Conservation (phyloP, 2,797 vertebrate genomes). For the Leptatherina wallacei region DNA sequence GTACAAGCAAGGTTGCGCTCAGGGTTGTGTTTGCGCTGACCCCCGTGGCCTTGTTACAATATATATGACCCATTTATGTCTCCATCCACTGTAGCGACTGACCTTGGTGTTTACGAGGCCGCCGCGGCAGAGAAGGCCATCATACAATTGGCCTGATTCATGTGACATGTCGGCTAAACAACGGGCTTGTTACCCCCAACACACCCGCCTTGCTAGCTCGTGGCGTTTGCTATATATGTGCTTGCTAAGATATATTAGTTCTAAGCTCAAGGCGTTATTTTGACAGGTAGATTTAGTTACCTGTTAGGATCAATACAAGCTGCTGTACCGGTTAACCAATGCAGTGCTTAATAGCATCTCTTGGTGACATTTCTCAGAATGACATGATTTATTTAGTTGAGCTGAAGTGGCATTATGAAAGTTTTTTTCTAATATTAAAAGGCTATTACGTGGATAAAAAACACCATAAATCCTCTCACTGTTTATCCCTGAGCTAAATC, state of each 20-base stretch:
- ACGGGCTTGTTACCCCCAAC: conserved; percentile 61
- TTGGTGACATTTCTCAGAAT: conserved; percentile 66
- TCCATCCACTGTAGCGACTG: conserved; percentile 62
- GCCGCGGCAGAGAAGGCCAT: conserved; percentile 59
- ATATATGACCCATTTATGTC: conserved; percentile 80
- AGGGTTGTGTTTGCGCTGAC: conserved; percentile 75
- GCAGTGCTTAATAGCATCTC: conserved; percentile 22
- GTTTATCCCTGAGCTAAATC: conserved; percentile 12
- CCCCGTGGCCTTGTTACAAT: conserved; percentile 73
- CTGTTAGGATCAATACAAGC: conserved; percentile 70
- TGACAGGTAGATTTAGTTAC: conserved; percentile 80
- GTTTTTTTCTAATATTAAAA: conserved; percentile 50
- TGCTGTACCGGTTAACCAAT: conserved; percentile 44
- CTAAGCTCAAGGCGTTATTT: conserved; percentile 50
- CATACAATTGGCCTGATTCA: conserved; percentile 74
- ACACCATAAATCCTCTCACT: conserved; percentile 24
- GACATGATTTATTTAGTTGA: conserved; percentile 62
- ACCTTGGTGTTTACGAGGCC: conserved; percentile 79
- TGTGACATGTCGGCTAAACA: conserved; percentile 75
- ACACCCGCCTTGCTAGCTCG: conserved; percentile 29
- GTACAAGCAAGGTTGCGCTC: conserved; percentile 51
- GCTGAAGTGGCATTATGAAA: conserved; percentile 29
- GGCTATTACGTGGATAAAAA: conserved; percentile 34
- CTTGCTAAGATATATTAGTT: conserved; percentile 55
- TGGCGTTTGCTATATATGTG: conserved; percentile 52